These are phyloP conservation scores for Pseudomyrmex cubaensis DNA, from an alignment of 1,140 invertebrate genomes.

Conservation along the genomic window DNA sequence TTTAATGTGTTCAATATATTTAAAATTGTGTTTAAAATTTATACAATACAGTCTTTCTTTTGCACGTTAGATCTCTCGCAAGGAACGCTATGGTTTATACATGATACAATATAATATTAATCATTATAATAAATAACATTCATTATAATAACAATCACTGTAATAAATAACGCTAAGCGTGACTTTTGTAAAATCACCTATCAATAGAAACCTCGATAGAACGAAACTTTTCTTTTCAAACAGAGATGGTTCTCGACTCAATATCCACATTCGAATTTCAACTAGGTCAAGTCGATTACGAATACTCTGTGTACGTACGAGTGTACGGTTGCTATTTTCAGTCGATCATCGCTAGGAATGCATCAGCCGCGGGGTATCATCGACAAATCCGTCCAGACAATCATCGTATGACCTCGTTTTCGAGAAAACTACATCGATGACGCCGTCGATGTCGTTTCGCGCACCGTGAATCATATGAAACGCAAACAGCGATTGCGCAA, in stretches of 20 bases:
- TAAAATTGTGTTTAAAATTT: slow-evolving; percentile 8
- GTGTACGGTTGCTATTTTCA: slow-evolving; percentile 27
- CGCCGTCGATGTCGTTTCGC: slow-evolving; percentile 19
- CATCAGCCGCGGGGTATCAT: slow-evolving; percentile 42
- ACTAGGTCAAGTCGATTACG: slow-evolving; percentile 39
- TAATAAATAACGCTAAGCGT: slow-evolving; percentile 34
- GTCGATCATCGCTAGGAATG: slow-evolving; percentile 55
- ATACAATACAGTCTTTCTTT: background rate
- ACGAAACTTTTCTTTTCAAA: background rate
- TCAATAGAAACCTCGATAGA: background rate
- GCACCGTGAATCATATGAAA: slow-evolving; percentile 61
- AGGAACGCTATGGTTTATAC: background rate
- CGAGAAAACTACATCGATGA: slow-evolving; percentile 42
- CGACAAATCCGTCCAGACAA: slow-evolving; percentile 52
- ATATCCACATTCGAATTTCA: slow-evolving; percentile 43
- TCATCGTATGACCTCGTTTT: slow-evolving; percentile 57
- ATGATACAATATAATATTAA: slow-evolving; percentile 38
- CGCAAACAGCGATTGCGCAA: slow-evolving; percentile 65
- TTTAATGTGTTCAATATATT: background rate
- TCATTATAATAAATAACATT: slow-evolving; percentile 40
- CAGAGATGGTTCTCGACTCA: background rate
- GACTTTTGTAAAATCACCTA: slow-evolving; percentile 16
- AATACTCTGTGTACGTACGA: background rate
- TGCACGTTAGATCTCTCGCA: slow-evolving; percentile 9
- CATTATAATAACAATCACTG: slow-evolving; percentile 26